Percentiles rank a stretch among this genome's conserved stretches.
Evolutionary conservation across 2,888 invertebrate species (phyloP).

Genomic region (Caenorhabditis afra): DNA sequence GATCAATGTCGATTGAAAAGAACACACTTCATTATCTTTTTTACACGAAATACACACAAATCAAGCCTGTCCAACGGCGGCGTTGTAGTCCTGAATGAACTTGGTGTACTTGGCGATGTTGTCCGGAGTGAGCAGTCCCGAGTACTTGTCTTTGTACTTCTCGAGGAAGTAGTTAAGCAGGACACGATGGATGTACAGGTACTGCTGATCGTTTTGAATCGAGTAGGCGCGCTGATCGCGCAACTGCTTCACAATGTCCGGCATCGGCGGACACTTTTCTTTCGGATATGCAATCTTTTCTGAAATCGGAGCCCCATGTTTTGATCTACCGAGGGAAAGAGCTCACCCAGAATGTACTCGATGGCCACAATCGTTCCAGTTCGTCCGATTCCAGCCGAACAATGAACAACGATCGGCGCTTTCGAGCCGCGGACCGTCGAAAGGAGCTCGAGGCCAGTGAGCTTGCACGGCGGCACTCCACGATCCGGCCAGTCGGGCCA

Average conservation of each 20-base stretch:
- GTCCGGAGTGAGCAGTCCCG: slow-evolving; percentile 16
- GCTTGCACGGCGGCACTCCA: slow-evolving; percentile 58
- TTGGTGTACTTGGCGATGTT: slow-evolving; percentile 39
- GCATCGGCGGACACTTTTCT: slow-evolving; percentile 46
- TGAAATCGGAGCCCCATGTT: neutral
- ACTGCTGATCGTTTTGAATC: slow-evolving; percentile 71
- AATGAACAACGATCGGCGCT: slow-evolving; percentile 69
- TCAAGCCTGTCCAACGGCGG: slow-evolving; percentile 25
- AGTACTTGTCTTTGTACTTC: slow-evolving; percentile 55
- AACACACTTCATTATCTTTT: no score
- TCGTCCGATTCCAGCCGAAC: slow-evolving; percentile 69
- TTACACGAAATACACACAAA: neutral
- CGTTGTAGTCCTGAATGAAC: slow-evolving; percentile 43
- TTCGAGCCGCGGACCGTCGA: slow-evolving; percentile 65
- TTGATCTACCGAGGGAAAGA: no score
- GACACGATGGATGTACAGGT: slow-evolving; percentile 71
- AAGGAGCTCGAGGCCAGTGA: slow-evolving; percentile 59
- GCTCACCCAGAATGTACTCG: slow-evolving; percentile 63
- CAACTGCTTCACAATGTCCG: slow-evolving; percentile 64
- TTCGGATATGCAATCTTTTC: slow-evolving; percentile 23
- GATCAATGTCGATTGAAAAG: no score
- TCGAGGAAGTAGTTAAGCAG: slow-evolving; percentile 70
- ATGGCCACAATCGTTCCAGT: slow-evolving; percentile 70
- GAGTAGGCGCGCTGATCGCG: slow-evolving; percentile 66
- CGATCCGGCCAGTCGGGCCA: slow-evolving; percentile 72